Conservation (phyloP, 1,140 invertebrate species). For the Daktulosphaira vitifoliae region DNA sequence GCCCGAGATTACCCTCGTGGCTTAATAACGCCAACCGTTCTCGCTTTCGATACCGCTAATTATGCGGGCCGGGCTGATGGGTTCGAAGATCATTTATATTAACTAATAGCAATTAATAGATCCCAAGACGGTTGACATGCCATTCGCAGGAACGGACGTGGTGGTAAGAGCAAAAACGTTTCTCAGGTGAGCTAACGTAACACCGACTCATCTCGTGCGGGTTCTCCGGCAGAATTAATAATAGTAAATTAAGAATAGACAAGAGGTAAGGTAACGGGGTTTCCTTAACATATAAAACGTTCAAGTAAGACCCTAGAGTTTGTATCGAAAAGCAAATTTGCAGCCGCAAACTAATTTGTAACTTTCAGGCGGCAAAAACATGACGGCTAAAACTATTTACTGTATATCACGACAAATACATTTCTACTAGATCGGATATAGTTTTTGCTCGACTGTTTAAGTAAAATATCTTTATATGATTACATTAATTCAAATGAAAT, state of each 20-base stretch:
- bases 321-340: constrained; percentile 6
- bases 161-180: constrained; percentile 8
- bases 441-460: constrained; percentile 1
- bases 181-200: background rate
- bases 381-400: background rate
- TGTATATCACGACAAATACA: no score
- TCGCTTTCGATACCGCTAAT: constrained; percentile 21
- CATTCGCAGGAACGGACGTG: background rate
- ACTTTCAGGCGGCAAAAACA: constrained; percentile 12
- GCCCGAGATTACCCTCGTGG: constrained; percentile 28
- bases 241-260: background rate
- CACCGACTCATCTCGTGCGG: background rate
- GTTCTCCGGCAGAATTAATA: constrained; percentile 11
- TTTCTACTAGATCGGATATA: no score
- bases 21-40: constrained; percentile 1
- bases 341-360: constrained; percentile 18
- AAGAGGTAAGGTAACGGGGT: background rate
- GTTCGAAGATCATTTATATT: constrained; percentile 32
- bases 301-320: background rate
- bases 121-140: constrained; percentile 26
- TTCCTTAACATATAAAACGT: background rate
- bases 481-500: no score
- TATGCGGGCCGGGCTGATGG: background rate
- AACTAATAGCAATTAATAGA: constrained; percentile 33
- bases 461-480: no score